These are phyloP conservation scores for Platyrinchus mystaceus DNA, from an alignment of 2,797 vertebrate genomes.

Conservation along the genomic window DNA sequence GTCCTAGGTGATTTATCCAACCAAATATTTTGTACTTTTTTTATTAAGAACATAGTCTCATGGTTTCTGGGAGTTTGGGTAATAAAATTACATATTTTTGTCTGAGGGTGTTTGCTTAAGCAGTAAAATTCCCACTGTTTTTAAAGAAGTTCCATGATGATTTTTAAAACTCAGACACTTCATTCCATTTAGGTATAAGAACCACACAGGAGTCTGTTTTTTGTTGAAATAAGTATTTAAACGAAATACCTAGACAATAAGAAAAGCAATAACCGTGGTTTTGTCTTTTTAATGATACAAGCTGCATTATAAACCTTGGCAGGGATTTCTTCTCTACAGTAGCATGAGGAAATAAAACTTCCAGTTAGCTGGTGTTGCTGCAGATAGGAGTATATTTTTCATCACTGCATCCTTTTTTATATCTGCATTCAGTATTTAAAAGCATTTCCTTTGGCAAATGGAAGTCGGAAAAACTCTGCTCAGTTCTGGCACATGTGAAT, in stretches of 20 bases:
- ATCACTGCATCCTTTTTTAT: neutral
- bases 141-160: neutral
- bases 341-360: neutral
- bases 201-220: neutral
- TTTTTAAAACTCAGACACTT: neutral
- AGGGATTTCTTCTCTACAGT: neutral
- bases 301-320: neutral
- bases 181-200: neutral
- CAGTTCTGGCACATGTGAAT: neutral
- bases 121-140: neutral
- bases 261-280: neutral
- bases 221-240: neutral
- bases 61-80: neutral
- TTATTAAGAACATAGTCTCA: neutral
- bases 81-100: neutral
- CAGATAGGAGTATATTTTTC: neutral
- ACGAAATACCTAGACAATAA: neutral
- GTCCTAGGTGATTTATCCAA: neutral
- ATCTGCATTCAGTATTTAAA: neutral
- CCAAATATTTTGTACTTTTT: neutral
- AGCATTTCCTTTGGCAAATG: constrained; percentile 22
- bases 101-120: neutral
- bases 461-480: neutral
- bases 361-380: neutral
- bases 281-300: neutral